phyloP scores from a whole-genome alignment of 2,797 vertebrate species.

The Tympanoctomys barrerae region DNA sequence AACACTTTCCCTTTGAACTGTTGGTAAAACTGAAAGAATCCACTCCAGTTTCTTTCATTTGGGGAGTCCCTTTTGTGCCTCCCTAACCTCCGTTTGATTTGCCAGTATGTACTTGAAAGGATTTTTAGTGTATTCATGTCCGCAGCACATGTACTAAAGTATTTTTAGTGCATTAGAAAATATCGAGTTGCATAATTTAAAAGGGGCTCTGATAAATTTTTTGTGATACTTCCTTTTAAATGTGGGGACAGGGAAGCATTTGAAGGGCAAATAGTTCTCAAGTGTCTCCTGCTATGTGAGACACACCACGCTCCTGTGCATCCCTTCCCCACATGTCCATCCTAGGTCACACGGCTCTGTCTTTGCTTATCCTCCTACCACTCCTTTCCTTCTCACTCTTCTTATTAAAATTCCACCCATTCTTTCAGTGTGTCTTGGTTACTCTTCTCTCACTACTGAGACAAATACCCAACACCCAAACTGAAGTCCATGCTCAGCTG shows the following conservation, averaged over 20 bases:
- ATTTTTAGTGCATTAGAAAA: background rate
- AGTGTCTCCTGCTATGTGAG: background rate
- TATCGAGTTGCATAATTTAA: background rate
- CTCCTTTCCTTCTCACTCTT: background rate
- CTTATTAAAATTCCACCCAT: background rate
- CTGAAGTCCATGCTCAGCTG: no score
- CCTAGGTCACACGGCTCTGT: rapidly evolving
- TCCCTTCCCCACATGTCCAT: no score
- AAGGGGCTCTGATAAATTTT: background rate
- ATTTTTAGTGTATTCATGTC: background rate
- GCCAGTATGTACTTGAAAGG: background rate
- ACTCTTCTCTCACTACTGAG: no score
- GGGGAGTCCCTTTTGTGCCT: background rate
- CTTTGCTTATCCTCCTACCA: background rate
- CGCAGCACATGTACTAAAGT: background rate
- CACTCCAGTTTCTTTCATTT: background rate
- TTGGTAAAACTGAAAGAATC: background rate
- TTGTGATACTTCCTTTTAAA: background rate
- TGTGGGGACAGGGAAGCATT: background rate
- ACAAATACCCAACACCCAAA: no score
- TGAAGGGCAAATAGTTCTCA: background rate
- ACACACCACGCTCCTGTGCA: rapidly evolving
- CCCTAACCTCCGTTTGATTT: background rate
- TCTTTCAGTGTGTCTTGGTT: background rate
- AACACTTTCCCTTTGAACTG: background rate